Base-by-base conservation (phyloP, 2,888 invertebrate genomes). In the Sphaerophoria taeniata region DNA sequence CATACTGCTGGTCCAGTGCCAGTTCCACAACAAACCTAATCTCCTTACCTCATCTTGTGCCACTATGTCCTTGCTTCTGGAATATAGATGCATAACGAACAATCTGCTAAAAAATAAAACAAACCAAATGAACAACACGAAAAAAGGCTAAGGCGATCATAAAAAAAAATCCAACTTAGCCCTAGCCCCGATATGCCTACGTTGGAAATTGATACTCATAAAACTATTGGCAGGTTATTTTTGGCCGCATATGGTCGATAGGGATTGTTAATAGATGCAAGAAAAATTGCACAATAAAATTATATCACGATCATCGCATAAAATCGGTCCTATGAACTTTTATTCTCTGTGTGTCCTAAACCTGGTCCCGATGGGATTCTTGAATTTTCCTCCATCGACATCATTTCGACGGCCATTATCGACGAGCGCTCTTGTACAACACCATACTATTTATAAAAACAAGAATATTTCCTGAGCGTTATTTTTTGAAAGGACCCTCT, bases 271-370 rank as follows among this genome's bases (percentile, higher is more conserved):
- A 82, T 82, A 72, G 65, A 71, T 72, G 81, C n/a, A n/a, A n/a
- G n/a, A 72, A 77, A 77, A 82, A 82, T 76, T 81, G 72, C 58
- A 72, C 77, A 67, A 67, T 82, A 77, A 82, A 82, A 82, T 82
- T 77, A 82, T 82, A 77, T 82, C 81, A 82, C 81, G 81, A 82
- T 82, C 81, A 77, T 77, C 77, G 77, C 81, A 82, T 82, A 82
- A 82, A 82, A 82, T 67, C 77, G 77, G 67, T 60, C 58, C 71
- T 53, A 77, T 75, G 76, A 81, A 81, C 70, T 76, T 76, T 63
- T 56, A 16, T 49, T 34, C 11, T 65, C 34, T 12, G 12, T 24
- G 11, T 16, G 16, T 16, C 9, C 9, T 7, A 0, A 12, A 5
- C 4, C 34, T 31, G 24, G 14, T 34, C 47, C 60, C 74, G 16